A percentile compares a stretch with the other conserved stretches of the same genome.
These are phyloP conservation scores for Sycobia sp. DNA, from an alignment of 1,140 invertebrate species.

Conservation along the genomic window DNA sequence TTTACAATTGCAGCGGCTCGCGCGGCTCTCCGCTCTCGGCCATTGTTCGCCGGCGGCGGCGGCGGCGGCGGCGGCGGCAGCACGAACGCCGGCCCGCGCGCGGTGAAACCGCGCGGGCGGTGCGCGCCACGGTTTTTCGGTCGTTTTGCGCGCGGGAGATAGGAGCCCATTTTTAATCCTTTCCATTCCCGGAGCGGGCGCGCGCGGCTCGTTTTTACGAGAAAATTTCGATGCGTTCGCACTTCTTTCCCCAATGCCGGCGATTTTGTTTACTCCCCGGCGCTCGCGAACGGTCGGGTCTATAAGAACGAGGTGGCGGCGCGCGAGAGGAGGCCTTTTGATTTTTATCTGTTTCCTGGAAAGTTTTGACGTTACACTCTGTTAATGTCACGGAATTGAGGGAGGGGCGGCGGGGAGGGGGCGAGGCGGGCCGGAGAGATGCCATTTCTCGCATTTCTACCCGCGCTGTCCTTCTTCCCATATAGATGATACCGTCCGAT, in stretches of 20 bases:
- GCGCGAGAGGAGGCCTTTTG: neutral
- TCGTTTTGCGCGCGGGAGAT: constrained; percentile 1
- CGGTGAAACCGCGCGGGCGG: too few relatives aligned
- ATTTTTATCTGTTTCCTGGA: constrained; percentile 27
- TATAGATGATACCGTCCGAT: too few relatives aligned
- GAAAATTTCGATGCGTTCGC: neutral
- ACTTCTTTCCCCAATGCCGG: neutral
- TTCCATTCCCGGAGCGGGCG: neutral
- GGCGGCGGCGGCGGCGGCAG: too few relatives aligned
- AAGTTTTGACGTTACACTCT: constrained; percentile 32
- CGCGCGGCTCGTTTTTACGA: neutral
- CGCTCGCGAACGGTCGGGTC: too few relatives aligned
- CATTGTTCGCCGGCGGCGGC: constrained; percentile 23
- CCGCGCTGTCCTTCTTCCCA: constrained; percentile 1
- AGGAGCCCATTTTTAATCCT: constrained; percentile 22
- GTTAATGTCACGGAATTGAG: constrained; percentile 27
- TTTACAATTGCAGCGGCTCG: constrained; percentile 27
- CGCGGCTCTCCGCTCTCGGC: neutral
- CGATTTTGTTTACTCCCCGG: neutral
- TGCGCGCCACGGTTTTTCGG: constrained; percentile 8
- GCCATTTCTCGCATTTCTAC: constrained; percentile 8
- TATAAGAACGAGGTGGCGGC: too few relatives aligned
- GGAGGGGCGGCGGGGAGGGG: too few relatives aligned
- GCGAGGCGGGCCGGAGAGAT: too few relatives aligned
- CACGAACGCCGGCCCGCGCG: too few relatives aligned